Conservation (phyloP, 2,888 invertebrate species). For the Saturnia pavonia region DNA sequence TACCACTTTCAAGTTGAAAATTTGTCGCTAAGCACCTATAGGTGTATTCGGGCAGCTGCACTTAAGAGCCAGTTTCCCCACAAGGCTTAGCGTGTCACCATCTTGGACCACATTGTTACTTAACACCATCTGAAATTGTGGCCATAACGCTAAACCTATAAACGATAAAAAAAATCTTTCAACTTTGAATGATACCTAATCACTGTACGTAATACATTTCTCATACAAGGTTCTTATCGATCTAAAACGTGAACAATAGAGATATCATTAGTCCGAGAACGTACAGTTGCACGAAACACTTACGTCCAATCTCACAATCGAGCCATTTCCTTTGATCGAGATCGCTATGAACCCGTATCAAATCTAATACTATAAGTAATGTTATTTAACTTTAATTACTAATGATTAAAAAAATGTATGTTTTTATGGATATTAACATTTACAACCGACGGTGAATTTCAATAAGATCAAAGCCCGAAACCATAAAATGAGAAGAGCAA, state of each 20-base stretch:
- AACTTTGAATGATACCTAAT: conserved; percentile 26
- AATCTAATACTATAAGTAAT: conserved; percentile 59
- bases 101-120: too few species aligned
- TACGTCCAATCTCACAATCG: conserved; percentile 53
- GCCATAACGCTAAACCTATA: too few species aligned
- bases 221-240: conserved; percentile 61
- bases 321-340: conserved; percentile 51
- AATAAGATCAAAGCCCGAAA: conserved; percentile 58
- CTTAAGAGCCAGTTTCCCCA: too few species aligned
- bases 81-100: too few species aligned
- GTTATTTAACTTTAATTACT: conserved; percentile 53
- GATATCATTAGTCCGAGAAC: conserved; percentile 69
- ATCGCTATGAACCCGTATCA: conserved; percentile 12
- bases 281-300: conserved; percentile 71
- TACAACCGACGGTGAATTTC: conserved; percentile 59
- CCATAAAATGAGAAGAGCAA: conserved; percentile 72
- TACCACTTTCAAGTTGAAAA: too few species aligned
- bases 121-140: too few species aligned
- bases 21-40: too few species aligned
- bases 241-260: conserved; percentile 75
- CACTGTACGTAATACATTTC: conserved; percentile 40
- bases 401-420: conserved; percentile 51
- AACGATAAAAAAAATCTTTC: conserved; percentile 1
- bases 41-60: too few species aligned
- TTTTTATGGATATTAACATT: conserved; percentile 54